phyloP scores from a whole-genome alignment of 2,113 vertebrate species.

The Panthera tigris region DNA sequence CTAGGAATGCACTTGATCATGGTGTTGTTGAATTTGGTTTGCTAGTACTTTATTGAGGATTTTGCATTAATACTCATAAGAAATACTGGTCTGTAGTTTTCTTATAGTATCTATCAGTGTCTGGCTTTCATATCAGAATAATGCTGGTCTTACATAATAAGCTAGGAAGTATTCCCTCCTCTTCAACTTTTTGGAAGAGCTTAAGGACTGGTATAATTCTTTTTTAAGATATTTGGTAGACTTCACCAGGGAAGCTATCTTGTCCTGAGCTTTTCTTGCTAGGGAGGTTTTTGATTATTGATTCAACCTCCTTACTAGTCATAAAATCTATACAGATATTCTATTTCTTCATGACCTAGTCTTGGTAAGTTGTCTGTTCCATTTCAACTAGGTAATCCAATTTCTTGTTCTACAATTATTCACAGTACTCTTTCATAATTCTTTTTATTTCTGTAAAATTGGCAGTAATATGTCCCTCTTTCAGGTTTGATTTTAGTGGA shows the following conservation, averaged over 20 bases:
- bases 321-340: background rate
- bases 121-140: background rate
- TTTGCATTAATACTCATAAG: background rate
- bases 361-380: background rate
- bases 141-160: background rate
- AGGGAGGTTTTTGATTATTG: background rate
- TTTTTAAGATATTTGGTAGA: background rate
- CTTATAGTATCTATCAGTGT: background rate
- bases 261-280: background rate
- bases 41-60: background rate
- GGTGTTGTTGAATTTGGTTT: background rate
- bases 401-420: background rate
- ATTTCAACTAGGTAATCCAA: background rate
- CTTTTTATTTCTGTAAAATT: background rate
- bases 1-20: background rate
- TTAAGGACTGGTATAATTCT: background rate
- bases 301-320: background rate
- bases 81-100: background rate
- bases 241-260: background rate
- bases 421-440: background rate
- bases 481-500: background rate
- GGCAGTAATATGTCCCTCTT: background rate
- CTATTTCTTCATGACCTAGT: background rate
- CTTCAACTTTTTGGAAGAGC: background rate
- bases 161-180: background rate